Conservation (phyloP, 2,888 invertebrate genomes). For the Lepidochrysops patricia region DNA sequence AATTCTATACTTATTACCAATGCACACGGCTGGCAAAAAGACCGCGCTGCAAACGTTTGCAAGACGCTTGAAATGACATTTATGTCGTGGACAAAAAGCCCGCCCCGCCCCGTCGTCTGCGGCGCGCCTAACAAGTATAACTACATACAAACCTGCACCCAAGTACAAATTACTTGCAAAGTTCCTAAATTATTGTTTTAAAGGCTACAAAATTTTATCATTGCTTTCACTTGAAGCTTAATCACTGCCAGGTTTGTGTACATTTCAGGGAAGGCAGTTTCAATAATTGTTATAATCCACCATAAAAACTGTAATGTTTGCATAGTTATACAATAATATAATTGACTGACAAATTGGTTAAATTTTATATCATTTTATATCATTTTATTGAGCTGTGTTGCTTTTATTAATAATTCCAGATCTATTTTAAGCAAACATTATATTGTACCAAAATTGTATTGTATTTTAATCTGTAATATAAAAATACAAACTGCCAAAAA, state of each 20-base stretch:
- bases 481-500: constrained; percentile 65
- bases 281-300: not conserved
- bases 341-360: constrained; percentile 2
- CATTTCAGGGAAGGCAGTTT: constrained; percentile 24
- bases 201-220: not conserved
- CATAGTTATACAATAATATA: not conserved
- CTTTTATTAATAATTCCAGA: constrained; percentile 21
- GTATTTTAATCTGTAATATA: constrained; percentile 58
- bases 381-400: constrained; percentile 34
- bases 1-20: too few species aligned
- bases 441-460: constrained; percentile 46
- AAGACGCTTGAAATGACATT: too few species aligned
- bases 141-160: too few species aligned
- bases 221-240: not conserved
- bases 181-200: not conserved
- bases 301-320: constrained; percentile 20
- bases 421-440: constrained; percentile 39
- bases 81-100: too few species aligned
- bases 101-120: not conserved
- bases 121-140: not conserved
- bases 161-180: not conserved
- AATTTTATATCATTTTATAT: constrained; percentile 13
- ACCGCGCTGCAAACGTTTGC: too few species aligned
- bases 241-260: constrained; percentile 25
- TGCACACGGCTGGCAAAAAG: too few species aligned